Percentiles rank a stretch among this genome's conserved stretches.
Conservation (phyloP, 2,888 invertebrate species). For the Nemotelus nigrinus region DNA sequence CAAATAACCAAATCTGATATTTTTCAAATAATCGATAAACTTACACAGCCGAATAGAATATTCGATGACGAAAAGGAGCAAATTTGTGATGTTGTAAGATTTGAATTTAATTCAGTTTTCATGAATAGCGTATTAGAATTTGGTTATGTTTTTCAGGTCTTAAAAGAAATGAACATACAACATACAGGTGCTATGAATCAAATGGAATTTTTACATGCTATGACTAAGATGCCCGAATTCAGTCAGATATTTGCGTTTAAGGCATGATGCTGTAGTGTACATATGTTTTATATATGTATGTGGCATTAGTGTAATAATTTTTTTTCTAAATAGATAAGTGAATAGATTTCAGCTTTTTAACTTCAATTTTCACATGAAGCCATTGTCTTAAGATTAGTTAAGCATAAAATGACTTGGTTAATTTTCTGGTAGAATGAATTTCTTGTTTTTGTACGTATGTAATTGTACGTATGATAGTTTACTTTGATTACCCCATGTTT, state of each 20-base stretch:
- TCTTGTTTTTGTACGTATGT: too few relatives aligned
- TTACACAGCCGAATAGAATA: slow-evolving; percentile 65
- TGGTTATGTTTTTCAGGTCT: slow-evolving; percentile 65
- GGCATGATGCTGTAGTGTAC: slow-evolving; percentile 58
- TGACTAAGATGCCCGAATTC: slow-evolving; percentile 73
- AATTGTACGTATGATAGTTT: too few relatives aligned
- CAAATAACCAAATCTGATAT: slow-evolving; percentile 70
- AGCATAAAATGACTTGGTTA: too few relatives aligned
- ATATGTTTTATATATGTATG: background rate
- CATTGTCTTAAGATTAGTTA: too few relatives aligned
- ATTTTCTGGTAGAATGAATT: too few relatives aligned
- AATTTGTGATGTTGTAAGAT: slow-evolving; percentile 69
- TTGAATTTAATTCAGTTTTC: slow-evolving; percentile 47
- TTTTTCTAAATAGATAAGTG: background rate
- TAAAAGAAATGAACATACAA: slow-evolving; percentile 72
- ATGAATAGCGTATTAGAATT: background rate
- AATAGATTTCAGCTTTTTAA: too few relatives aligned
- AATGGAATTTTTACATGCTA: slow-evolving; percentile 71
- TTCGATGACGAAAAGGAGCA: slow-evolving; percentile 66
- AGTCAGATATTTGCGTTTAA: slow-evolving; percentile 70
- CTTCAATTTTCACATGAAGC: too few relatives aligned
- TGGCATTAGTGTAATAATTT: background rate
- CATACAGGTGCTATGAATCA: slow-evolving; percentile 69
- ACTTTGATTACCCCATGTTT: too few relatives aligned
- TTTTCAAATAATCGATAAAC: slow-evolving; percentile 67